Evolutionary conservation across 92 coral and sea anemone genomes (phyloP), one percentile per base, ranked within the genome.

Genomic region (Porites rus): DNA sequence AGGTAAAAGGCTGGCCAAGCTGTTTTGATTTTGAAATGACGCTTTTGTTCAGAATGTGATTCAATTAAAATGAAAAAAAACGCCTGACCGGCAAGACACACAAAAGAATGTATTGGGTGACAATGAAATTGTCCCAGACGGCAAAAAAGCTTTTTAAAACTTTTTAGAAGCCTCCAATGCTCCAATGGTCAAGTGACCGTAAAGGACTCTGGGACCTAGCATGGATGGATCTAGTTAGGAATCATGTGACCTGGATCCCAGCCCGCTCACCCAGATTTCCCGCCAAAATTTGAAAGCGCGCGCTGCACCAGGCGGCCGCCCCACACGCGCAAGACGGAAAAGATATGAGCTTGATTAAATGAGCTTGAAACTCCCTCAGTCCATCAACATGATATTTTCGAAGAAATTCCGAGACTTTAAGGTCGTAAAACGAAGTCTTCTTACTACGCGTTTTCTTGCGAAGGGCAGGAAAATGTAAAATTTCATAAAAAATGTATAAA

Each of bases 401-500:
- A 16, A 9, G 54, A 17, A 10, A 71, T 71, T 46, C 22, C n/a
- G 21, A 7, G 18, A 62, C 62, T 14, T 9, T 51, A 52, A 51
- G 61, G n/a, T n/a, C 17, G 8, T 20, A 10, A 52, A 17, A 1
- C 5, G 11, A 9, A 58, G 51, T 60, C 53, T 59, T 59, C 17
- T 38, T 38, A 38, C 46, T 4, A 38, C 46, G 46, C 2, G 2
- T 18, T 28, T 6, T 20, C 46, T 21, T 24, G 6, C 12, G 8
- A 22, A 75, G 14, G 51, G 11, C 17, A n/a, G 24, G 7, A 24
- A 14, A 11, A 18, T 17, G 18, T 38, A 38, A 50, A 8, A 16
- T 17, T 64, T 77, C 17, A 43, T 70, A 19, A 66, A 22, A 52
- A 81, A 96, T 97, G 99, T 88, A 83, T 67, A 94, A 87, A 69